Base-by-base conservation (phyloP, 2,797 vertebrate species). In the Pipistrellus kuhlii region DNA sequence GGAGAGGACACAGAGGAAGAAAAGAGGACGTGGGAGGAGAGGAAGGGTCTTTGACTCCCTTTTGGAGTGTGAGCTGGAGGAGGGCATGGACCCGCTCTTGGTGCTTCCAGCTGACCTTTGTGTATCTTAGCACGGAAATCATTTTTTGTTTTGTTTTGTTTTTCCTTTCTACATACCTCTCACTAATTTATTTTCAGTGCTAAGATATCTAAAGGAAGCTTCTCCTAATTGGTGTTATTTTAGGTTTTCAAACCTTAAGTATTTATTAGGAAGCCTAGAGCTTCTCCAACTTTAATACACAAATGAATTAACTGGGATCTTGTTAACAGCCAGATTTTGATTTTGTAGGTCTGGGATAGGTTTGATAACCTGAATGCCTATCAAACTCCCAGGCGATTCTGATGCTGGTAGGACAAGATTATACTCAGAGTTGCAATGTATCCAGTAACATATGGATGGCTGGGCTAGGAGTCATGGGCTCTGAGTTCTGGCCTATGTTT, bases 261-360 rank as follows among this genome's bases (percentile, higher is more conserved):
- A 71, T 94, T 93, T 84, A 71, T 77, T 75, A 75, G 27, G 48
- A 89, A 87, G 30, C 25, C 13, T 32, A 66, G 48, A 85, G 21
- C n/a, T 44, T 92, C n/a, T 92, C 30, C 57, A 73, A 55, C 48
- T 93, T 81, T 48, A 90, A 85, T 23, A 38, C 5, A 68, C 18
- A 64, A 15, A 75, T 23, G 11, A 88, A 69, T 92, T 90, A 85
- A 44, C 23, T 73, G 21, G 10, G 48, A 21, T 35, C 41, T 93
- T 82, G 23, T 41, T 78, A 88, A 92, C 85, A 80, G 75, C 15
- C 8, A 75, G 85, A 88, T 62, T 87, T 27, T 41, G 20, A 92
- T 18, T 84, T 44, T 78, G 27, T 18, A 66, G 4, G 2, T 5
- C n/a, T 90, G 35, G 27, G n/a, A 46, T n/a, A 89, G 30, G 46